Base-by-base conservation (phyloP, 1,140 invertebrate species). In the Cheumatopsyche charites region DNA sequence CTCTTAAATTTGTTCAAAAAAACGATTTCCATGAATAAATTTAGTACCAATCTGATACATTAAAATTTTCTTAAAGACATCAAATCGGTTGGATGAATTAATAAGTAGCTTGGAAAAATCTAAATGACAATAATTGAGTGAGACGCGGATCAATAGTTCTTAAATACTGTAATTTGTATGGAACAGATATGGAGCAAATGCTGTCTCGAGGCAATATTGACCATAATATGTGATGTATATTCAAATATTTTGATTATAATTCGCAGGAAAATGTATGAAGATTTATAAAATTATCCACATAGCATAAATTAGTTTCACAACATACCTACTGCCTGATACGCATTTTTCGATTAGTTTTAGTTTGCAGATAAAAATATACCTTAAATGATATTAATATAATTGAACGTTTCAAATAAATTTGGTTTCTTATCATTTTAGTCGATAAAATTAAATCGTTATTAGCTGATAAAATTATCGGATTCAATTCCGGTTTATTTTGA, bases 181-280 rank as follows among this genome's bases (percentile, higher is more conserved):
- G 47, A 52, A 11, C 1, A 52, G 15, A 52, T 52, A 52, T 17
- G 47, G n/a, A 15, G 19, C 19, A 52, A 52, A 52, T 17, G 15
- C 1, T 15, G 19, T 17, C 47, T 19, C 15, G 13, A 52, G 15
- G 47, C 47, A 17, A 5, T 19, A 36, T 9, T 36, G 29, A 36
- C 29, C 3, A 36, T 36, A 36, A 7, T 1, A 17, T 19, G 13
- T 7, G 15, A 52, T 52, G 19, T 17, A 11, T 52, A 52, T 52
- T 52, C 19, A 52, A 52, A 52, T 52, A 52, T 52, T 52, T 17
- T 17, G 15, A 47, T 47, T 13, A 47, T 47, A 2, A 47, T 47
- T 3, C 9, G 9, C 9, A 13, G 47, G 15, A 17, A 52, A 6
- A 47, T 4, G 45, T 47, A 47, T 47, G 45, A n/a, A 15, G 19